A percentile compares a stretch with the other conserved stretches of the same genome.
Evolutionary conservation across 2,113 vertebrate species (phyloP).

Genomic region (Sapayoa aenigma): DNA sequence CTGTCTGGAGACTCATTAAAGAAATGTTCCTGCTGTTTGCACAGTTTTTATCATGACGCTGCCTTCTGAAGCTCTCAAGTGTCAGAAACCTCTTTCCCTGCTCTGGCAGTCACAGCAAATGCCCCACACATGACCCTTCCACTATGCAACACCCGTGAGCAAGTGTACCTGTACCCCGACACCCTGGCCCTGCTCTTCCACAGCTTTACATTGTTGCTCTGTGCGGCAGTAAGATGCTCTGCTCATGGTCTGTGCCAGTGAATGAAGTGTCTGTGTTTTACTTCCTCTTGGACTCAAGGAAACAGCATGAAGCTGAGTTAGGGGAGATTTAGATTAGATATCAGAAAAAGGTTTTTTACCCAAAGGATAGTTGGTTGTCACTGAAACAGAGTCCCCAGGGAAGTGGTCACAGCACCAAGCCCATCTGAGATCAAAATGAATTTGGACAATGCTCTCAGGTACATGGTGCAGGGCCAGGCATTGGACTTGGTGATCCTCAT

Average conservation of each 20-base stretch:
- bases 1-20: constrained; percentile 52
- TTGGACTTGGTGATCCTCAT: background rate
- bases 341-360: background rate
- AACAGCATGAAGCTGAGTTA: background rate
- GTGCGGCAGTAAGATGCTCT: background rate
- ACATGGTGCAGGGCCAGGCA: background rate
- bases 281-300: background rate
- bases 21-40: constrained; percentile 26
- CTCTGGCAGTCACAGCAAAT: background rate
- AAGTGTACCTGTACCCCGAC: background rate
- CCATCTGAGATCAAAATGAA: background rate
- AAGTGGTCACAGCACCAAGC: background rate
- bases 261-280: background rate
- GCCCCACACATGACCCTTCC: rapidly evolving
- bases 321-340: background rate
- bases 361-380: background rate
- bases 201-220: background rate
- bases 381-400: background rate
- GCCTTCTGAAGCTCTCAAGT: background rate
- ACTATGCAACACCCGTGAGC: background rate
- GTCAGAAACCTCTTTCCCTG: background rate
- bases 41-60: background rate
- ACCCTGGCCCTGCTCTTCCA: background rate
- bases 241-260: background rate
- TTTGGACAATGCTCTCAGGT: background rate